Evolutionary conservation across 1,140 invertebrate genomes (phyloP).

Genomic region (Orius insidiosus): DNA sequence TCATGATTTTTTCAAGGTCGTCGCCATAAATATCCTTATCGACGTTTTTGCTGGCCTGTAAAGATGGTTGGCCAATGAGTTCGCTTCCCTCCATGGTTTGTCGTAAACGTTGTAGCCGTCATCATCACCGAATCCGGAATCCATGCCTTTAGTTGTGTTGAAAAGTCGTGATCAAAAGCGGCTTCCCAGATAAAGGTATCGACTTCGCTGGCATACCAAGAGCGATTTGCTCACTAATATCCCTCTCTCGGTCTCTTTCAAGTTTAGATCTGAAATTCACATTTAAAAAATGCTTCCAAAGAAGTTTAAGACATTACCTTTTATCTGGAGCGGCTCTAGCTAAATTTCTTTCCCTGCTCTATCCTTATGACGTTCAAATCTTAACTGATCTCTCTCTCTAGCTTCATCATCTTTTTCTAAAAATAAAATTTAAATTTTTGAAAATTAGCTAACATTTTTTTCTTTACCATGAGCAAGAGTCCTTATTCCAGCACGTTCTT

Average conservation of each 20-base stretch:
- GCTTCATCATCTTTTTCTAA: conserved; percentile 50
- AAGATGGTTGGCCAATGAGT: conserved; percentile 69
- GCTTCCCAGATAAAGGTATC: conserved; percentile 48
- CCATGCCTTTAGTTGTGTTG: conserved; percentile 89
- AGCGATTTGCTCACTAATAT: conserved; percentile 97
- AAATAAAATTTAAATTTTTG: conserved; percentile 10
- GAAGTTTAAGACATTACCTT: conserved; percentile 29
- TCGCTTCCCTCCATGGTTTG: conserved; percentile 75
- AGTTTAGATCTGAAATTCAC: conserved; percentile 49
- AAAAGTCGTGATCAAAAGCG: conserved; percentile 94
- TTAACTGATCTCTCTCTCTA: conserved; percentile 73
- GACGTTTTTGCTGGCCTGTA: conserved; percentile 81
- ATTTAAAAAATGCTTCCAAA: not conserved
- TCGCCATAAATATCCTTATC: conserved; percentile 85
- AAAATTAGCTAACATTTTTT: not conserved
- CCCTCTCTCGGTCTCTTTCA: conserved; percentile 81
- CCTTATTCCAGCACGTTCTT: conserved; percentile 78
- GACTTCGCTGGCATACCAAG: conserved; percentile 83
- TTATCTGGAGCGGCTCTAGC: conserved; percentile 88
- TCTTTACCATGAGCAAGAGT: conserved; percentile 22
- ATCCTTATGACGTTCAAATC: conserved; percentile 81
- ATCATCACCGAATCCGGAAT: conserved; percentile 92
- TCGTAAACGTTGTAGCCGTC: conserved; percentile 98
- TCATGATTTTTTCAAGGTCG: conserved; percentile 71
- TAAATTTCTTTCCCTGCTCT: conserved; percentile 83